These are phyloP conservation scores for Anser cygnoides DNA, from an alignment of 2,113 vertebrate genomes.

Conservation along the genomic window DNA sequence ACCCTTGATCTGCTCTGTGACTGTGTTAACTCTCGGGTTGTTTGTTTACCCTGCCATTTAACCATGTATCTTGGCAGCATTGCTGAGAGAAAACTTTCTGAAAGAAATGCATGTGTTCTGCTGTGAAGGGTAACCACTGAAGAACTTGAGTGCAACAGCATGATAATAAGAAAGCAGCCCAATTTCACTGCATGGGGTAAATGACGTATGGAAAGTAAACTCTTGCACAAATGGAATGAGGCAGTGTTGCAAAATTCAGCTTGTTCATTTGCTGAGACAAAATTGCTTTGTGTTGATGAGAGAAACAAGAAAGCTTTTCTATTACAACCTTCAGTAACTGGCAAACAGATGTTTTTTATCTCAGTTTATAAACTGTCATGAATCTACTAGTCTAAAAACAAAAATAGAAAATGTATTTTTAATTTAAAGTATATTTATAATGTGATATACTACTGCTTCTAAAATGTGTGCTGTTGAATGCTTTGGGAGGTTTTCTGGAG, in stretches of 20 bases:
- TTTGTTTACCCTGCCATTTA: background rate
- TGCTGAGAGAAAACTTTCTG: background rate
- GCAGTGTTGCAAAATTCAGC: background rate
- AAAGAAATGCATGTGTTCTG: background rate
- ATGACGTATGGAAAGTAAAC: background rate
- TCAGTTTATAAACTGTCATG: background rate
- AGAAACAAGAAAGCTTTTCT: background rate
- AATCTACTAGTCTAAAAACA: background rate
- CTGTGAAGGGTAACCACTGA: background rate
- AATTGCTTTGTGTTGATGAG: background rate
- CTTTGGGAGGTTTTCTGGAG: background rate
- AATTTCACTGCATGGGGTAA: background rate
- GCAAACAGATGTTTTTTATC: background rate
- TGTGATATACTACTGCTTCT: background rate
- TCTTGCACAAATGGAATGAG: background rate
- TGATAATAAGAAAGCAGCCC: background rate
- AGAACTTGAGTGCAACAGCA: background rate
- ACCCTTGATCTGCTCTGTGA: background rate
- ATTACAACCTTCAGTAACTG: background rate
- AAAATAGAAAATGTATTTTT: background rate
- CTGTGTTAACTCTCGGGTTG: background rate
- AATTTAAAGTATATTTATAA: background rate
- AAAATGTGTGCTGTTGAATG: background rate
- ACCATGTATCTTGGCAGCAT: background rate
- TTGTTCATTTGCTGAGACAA: background rate